A percentile compares a stretch with the other conserved stretches of the same genome.
phyloP scores from a whole-genome alignment of 2,888 invertebrate species.

The Dryobotodes eremita region DNA sequence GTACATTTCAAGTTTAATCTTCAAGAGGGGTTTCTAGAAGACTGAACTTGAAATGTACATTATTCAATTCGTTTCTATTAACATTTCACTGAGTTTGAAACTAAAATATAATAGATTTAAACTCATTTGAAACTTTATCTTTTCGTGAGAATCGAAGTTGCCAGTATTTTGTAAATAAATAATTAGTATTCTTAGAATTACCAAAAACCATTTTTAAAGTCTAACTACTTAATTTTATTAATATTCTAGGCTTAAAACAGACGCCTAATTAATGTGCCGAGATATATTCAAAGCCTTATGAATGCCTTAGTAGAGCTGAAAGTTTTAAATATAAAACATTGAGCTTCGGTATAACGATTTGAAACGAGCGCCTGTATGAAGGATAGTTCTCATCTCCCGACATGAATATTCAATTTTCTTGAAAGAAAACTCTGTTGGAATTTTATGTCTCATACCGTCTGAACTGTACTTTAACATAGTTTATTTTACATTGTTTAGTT shows the following conservation, averaged over 20 bases:
- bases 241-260: conserved; percentile 15
- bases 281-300: conserved; percentile 48
- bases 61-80: conserved; percentile 32
- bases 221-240: conserved; percentile 14
- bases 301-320: conserved; percentile 40
- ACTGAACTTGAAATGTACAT: neutral
- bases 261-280: conserved; percentile 33
- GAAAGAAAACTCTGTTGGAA: conserved; percentile 75
- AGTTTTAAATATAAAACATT: conserved; percentile 51
- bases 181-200: conserved; percentile 21
- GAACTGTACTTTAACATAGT: conserved; percentile 32
- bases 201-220: conserved; percentile 3
- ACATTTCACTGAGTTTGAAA: conserved; percentile 27
- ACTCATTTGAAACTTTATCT: conserved; percentile 37
- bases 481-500: conserved; percentile 31
- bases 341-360: conserved; percentile 51
- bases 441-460: conserved; percentile 68
- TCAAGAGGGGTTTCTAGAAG: neutral
- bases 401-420: conserved; percentile 83
- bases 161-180: conserved; percentile 37
- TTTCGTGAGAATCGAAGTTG: conserved; percentile 7
- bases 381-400: conserved; percentile 68
- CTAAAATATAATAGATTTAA: conserved; percentile 28
- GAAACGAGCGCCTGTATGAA: conserved; percentile 64
- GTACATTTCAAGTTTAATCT: conserved; percentile 32